Percentiles rank a stretch among this genome's conserved stretches.
Evolutionary conservation across 2,113 vertebrate species (phyloP).

Genomic region (Tyto alba): DNA sequence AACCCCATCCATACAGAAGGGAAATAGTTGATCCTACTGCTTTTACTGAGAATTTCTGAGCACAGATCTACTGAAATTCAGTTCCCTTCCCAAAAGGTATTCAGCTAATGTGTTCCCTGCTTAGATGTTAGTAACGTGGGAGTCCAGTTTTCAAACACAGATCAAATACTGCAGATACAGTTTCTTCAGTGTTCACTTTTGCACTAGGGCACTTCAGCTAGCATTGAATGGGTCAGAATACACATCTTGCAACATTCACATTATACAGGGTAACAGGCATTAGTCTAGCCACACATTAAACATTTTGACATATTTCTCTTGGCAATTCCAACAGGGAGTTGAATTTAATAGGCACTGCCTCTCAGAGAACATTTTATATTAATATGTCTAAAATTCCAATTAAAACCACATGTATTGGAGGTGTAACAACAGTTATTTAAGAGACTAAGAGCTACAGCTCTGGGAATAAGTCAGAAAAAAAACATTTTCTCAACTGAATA

Average conservation of each 20-base stretch:
- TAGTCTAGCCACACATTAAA: not conserved
- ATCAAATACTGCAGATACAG: not conserved
- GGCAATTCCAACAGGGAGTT: not conserved
- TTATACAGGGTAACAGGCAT: not conserved
- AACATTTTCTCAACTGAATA: constrained; percentile 43
- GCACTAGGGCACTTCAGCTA: not conserved
- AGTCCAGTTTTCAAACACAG: not conserved
- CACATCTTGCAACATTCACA: not conserved
- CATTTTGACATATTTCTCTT: not conserved
- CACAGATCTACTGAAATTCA: not conserved
- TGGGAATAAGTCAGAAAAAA: constrained; percentile 1
- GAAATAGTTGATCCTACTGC: not conserved
- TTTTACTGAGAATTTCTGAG: not conserved
- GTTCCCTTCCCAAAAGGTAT: not conserved
- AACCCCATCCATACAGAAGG: not conserved
- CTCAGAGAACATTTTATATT: not conserved
- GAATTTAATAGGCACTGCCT: not conserved
- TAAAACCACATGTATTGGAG: not conserved
- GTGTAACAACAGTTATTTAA: constrained; percentile 5
- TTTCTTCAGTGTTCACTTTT: not conserved
- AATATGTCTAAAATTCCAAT: constrained; percentile 13
- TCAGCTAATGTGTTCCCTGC: not conserved
- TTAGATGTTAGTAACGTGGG: not conserved
- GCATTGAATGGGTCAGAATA: not conserved
- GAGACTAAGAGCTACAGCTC: not conserved